A percentile compares a stretch with the other conserved stretches of the same genome.
These are phyloP conservation scores for Melanostoma mellinum DNA, from an alignment of 2,888 invertebrate genomes.

Conservation along the genomic window DNA sequence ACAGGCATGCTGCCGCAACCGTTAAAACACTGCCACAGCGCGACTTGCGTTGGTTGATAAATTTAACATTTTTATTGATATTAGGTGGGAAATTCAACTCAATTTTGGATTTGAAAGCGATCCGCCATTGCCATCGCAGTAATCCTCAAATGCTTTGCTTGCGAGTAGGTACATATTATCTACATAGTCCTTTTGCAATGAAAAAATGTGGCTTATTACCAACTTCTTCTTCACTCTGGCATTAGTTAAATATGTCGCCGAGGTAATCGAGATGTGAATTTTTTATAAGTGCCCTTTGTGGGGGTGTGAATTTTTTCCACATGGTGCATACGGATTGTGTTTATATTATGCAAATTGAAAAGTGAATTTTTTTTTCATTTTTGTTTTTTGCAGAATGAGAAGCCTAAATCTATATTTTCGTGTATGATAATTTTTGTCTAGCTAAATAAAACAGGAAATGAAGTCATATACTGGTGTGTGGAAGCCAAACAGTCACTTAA, in stretches of 20 bases:
- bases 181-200: background rate
- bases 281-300: conserved; percentile 42
- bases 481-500: conserved; percentile 8
- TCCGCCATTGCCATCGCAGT: conserved; percentile 3
- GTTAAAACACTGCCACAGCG: conserved; percentile 2
- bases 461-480: conserved; percentile 28
- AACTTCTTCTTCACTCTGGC: conserved; percentile 16
- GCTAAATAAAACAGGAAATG: conserved; percentile 40
- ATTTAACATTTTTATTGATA: conserved; percentile 68
- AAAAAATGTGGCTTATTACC: conserved; percentile 6
- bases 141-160: background rate
- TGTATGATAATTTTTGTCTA: background rate
- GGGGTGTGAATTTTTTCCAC: conserved; percentile 9
- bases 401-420: too few species aligned
- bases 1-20: conserved; percentile 41
- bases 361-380: conserved; percentile 56
- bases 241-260: conserved; percentile 62
- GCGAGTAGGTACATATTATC: background rate
- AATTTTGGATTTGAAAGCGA: conserved; percentile 57
- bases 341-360: conserved; percentile 69
- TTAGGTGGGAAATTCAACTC: conserved; percentile 67
- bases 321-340: background rate
- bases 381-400: background rate
- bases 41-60: conserved; percentile 35
- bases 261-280: conserved; percentile 66